Evolutionary conservation across 1,140 invertebrate genomes (phyloP).

Genomic region (Coenobita brevimanus): DNA sequence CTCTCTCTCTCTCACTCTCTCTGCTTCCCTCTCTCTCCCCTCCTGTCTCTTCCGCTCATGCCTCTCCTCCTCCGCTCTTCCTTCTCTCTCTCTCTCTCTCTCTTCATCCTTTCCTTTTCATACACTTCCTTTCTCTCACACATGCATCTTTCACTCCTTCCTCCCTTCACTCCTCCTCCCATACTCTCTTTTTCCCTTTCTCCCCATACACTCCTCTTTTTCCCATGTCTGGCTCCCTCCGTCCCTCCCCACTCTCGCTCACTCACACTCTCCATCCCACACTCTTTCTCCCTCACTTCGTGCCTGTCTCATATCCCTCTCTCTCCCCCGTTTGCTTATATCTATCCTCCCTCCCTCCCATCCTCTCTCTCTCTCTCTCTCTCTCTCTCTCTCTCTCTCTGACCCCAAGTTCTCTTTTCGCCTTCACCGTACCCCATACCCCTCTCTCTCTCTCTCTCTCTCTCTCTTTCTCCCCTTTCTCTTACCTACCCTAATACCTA

Average conservation of each 20-base stretch:
- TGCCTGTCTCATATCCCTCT: background rate
- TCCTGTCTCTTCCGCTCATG: background rate
- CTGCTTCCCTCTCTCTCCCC: background rate
- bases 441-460: no score
- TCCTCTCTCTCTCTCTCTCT: no score
- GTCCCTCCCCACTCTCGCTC: background rate
- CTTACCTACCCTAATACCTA: no score
- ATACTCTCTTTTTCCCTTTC: background rate
- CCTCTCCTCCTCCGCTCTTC: no score
- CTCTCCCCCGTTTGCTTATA: no score
- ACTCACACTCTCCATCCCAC: background rate
- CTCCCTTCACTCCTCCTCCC: background rate
- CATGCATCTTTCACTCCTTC: background rate
- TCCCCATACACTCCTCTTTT: background rate
- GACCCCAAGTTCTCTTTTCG: no score
- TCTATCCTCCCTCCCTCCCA: no score
- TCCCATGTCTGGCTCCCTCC: background rate
- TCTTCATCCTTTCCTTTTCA: background rate
- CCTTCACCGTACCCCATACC: no score
- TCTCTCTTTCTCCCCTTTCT: no score
- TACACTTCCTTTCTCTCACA: background rate
- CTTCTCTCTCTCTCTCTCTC: background rate
- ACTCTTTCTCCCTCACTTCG: background rate
- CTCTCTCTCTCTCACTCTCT: background rate
- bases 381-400: no score